phyloP scores from a whole-genome alignment of 2,113 vertebrate species.

The Myocastor coypus region DNA sequence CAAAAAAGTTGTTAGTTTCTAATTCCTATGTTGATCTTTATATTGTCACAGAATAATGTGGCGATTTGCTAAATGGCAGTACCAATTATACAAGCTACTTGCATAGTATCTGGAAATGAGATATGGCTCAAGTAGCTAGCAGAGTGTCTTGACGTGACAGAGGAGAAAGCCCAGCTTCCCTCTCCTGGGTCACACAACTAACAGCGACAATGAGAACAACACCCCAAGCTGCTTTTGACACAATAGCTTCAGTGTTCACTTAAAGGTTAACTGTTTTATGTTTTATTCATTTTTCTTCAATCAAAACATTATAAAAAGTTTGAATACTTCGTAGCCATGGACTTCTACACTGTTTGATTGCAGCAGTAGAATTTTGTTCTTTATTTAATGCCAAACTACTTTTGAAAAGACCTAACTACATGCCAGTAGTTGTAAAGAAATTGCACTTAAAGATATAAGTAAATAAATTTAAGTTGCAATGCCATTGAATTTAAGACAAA shows the following conservation, averaged over 20 bases:
- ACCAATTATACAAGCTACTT: neutral
- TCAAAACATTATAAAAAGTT: neutral
- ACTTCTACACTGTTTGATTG: neutral
- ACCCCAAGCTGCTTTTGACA: neutral
- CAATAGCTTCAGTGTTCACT: neutral
- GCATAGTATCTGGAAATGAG: neutral
- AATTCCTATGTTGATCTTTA: neutral
- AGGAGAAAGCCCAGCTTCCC: neutral
- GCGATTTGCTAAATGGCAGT: neutral
- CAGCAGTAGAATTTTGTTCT: conserved; percentile 8
- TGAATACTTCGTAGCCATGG: neutral
- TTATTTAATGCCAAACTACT: conserved; percentile 23
- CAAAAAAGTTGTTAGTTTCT: neutral
- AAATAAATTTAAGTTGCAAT: conserved; percentile 36
- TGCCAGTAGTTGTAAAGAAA: neutral
- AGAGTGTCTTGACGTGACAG: neutral
- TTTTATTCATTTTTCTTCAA: neutral
- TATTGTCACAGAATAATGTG: neutral
- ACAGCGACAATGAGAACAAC: neutral
- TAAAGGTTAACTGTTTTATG: neutral
- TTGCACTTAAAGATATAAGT: neutral
- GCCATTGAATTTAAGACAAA: neutral
- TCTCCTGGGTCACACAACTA: neutral
- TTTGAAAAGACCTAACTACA: conserved; percentile 25
- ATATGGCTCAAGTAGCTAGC: neutral